Evolutionary conservation across 2,888 invertebrate genomes (phyloP).

Genomic region (Agelastica alni): DNA sequence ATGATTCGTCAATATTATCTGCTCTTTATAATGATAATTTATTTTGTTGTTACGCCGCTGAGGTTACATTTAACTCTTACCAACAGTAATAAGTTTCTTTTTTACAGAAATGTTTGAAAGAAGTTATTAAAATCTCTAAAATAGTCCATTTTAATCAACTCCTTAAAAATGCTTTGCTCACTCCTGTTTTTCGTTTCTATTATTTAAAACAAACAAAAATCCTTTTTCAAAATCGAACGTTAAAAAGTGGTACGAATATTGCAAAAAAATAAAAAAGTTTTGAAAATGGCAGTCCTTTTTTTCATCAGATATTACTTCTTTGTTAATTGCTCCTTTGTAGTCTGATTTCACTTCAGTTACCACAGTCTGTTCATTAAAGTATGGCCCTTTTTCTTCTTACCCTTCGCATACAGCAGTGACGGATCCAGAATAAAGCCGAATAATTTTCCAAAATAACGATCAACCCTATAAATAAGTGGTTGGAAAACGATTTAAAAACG

Average conservation of each 20-base stretch:
- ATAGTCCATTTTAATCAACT: constrained; percentile 12
- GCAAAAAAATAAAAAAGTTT: constrained; percentile 40
- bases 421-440: not conserved
- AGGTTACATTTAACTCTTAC: too few species aligned
- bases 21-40: too few species aligned
- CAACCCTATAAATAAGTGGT: too few species aligned
- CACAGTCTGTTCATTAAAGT: constrained; percentile 53
- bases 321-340: constrained; percentile 57
- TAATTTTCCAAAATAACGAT: too few species aligned
- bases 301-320: constrained; percentile 54
- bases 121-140: not conserved
- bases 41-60: too few species aligned
- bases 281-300: constrained; percentile 51
- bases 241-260: constrained; percentile 46
- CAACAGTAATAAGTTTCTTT: too few species aligned
- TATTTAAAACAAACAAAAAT: constrained; percentile 22
- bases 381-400: constrained; percentile 30
- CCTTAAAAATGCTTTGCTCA: constrained; percentile 12
- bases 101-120: too few species aligned
- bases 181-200: constrained; percentile 7
- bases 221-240: constrained; percentile 24
- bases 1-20: too few species aligned
- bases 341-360: constrained; percentile 51
- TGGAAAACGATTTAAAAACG: too few species aligned
- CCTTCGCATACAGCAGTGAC: not conserved